Evolutionary conservation across 2,888 invertebrate species (phyloP), one percentile per base, ranked within the genome.

Genomic region (Exephanes ischioxanthus): DNA sequence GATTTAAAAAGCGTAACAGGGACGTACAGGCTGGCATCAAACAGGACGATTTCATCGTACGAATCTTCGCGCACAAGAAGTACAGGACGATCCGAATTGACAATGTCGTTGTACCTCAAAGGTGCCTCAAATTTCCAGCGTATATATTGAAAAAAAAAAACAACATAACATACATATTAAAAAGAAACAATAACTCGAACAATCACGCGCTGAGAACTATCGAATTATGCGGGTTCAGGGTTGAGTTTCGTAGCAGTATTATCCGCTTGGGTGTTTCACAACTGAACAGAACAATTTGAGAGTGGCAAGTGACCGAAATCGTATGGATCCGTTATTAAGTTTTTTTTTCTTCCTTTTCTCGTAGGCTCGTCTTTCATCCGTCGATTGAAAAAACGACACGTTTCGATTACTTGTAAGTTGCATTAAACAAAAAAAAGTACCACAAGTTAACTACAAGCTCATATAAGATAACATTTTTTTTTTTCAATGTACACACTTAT

Each of bases 191-290:
- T 51, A 33, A 16, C 63, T 58, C 45, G 78, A 71, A 79, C 53
- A 75, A 63, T 72, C 61, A 37, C 37, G 67, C 41, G 41, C 19
- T 41, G 37, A 37, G 19, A 84, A 80, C 48, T 71, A 82, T 81
- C 82, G 78, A 77, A 85, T 81, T 87, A 84, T 73, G 66, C 80
- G 80, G 83, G 77, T 67, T 86, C 85, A 80, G 85, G 80, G 61
- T 86, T 83, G 77, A 80, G 77, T 83, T 88, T 89, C 86, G 77
- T 78, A 87, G 85, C 91, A 91, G 90, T 91, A 91, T 91, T 91
- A 90, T 86, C 80, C 77, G 71, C 80, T 85, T 79, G 85, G 73
- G 85, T 53, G 67, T 83, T 78, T 70, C 72, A 83, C 76, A 70
- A 80, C 67, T 70, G 53, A 80, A 76, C 76, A 66, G 72, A 68